phyloP scores from a whole-genome alignment of 2,113 vertebrate species.

The Larimichthys polyactis region DNA sequence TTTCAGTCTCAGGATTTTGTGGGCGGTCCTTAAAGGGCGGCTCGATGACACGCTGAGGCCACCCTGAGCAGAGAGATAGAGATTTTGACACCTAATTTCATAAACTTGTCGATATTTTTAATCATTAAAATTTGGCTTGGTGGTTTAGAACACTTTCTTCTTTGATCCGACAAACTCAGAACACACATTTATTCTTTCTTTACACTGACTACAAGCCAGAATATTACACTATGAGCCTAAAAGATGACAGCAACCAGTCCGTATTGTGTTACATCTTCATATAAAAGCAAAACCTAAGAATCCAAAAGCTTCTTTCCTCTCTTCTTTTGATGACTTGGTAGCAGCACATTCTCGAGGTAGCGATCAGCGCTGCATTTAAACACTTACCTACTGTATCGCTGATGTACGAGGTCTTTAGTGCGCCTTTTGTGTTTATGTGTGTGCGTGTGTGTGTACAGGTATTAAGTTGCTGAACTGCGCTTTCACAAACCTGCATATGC shows the following conservation, averaged over 20 bases:
- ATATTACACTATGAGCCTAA: not conserved
- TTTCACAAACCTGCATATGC: conserved; percentile 2
- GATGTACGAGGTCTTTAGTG: not conserved
- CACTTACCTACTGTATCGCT: not conserved
- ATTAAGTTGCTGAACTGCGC: not conserved
- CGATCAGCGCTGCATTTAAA: no score
- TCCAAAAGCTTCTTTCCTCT: not conserved
- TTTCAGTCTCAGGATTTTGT: no score
- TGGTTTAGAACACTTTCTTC: no score
- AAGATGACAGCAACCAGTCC: not conserved
- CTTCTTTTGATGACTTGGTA: not conserved
- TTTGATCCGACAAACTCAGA: no score
- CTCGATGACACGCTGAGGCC: no score
- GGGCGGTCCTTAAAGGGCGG: no score
- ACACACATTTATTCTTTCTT: no score
- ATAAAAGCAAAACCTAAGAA: not conserved
- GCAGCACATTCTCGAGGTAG: not conserved
- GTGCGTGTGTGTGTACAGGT: not conserved
- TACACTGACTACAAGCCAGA: not conserved
- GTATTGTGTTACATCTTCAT: not conserved
- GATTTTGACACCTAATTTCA: no score
- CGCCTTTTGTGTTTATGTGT: not conserved
- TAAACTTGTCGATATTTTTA: no score
- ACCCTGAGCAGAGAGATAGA: no score
- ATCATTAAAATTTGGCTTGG: no score